Conservation (phyloP, 2,797 vertebrate species). For the Onychomys arenicola region DNA sequence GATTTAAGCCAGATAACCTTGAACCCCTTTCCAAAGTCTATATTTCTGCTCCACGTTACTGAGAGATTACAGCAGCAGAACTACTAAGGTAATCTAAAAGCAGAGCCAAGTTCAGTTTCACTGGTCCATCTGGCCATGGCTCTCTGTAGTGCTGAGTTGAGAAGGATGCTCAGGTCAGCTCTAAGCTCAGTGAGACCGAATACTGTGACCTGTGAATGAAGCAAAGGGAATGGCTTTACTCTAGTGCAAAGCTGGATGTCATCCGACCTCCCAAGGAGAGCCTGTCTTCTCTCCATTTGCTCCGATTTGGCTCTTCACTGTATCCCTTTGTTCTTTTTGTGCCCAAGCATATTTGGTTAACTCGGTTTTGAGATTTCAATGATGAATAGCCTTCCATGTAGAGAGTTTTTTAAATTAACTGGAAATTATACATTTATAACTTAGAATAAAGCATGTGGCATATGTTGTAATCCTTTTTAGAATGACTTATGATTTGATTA, state of each 20-base stretch:
- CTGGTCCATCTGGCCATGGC: not conserved
- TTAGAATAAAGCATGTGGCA: constrained; percentile 67
- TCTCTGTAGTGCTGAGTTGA: not conserved
- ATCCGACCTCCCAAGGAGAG: constrained; percentile 17
- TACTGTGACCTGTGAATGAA: not conserved
- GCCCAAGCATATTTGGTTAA: constrained; percentile 69
- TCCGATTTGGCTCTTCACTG: constrained; percentile 24
- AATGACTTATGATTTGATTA: constrained; percentile 75
- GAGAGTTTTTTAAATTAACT: constrained; percentile 74
- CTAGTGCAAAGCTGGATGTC: not conserved
- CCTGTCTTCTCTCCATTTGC: constrained; percentile 10
- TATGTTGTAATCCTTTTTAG: constrained; percentile 67
- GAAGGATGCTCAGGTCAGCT: constrained; percentile 18
- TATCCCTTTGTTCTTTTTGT: constrained; percentile 30
- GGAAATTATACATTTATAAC: constrained; percentile 74
- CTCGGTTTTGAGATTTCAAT: constrained; percentile 64
- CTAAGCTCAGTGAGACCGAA: not conserved
- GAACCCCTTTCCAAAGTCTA: not conserved
- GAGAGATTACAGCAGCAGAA: not conserved
- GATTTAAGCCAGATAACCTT: not conserved
- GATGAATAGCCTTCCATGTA: constrained; percentile 64
- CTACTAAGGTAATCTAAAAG: not conserved
- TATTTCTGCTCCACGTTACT: not conserved
- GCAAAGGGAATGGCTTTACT: not conserved
- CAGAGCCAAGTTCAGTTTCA: not conserved